phyloP scores from a whole-genome alignment of 2,797 vertebrate species.

The Sitta carolinensis region DNA sequence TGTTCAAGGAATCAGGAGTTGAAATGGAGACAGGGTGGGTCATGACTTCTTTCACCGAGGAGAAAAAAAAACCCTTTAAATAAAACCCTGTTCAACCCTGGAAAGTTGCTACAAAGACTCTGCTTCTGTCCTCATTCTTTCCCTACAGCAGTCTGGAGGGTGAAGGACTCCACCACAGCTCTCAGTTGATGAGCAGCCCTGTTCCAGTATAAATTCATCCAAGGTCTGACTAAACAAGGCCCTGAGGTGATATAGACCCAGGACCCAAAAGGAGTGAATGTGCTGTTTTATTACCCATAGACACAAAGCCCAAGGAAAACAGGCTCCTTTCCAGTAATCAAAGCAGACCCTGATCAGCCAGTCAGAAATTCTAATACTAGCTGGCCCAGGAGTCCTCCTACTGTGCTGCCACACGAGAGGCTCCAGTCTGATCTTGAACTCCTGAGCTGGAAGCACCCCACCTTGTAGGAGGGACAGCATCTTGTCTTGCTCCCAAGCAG shows the following conservation, averaged over 20 bases:
- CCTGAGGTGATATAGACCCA: not conserved
- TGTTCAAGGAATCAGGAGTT: not conserved
- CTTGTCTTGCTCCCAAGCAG: not conserved
- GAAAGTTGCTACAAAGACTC: not conserved
- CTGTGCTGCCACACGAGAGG: not conserved
- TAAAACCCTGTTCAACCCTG: not conserved
- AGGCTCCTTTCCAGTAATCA: conserved; percentile 23
- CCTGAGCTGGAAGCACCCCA: not conserved
- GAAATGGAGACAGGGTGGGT: not conserved
- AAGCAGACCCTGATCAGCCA: conserved; percentile 3
- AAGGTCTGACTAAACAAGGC: conserved; percentile 38
- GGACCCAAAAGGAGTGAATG: conserved; percentile 2
- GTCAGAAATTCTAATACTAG: not conserved
- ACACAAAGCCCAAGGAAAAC: conserved; percentile 47
- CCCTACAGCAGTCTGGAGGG: not conserved
- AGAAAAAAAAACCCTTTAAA: not conserved
- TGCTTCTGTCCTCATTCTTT: not conserved
- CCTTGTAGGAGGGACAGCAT: not conserved
- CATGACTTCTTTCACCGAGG: not conserved
- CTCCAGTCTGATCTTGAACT: conserved; percentile 1
- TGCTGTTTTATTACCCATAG: conserved; percentile 1
- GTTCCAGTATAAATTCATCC: conserved; percentile 28
- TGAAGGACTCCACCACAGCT: not conserved
- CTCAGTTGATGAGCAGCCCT: not conserved
- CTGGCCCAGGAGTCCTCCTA: not conserved